These are phyloP conservation scores for Cephus cinctus DNA, from an alignment of 1,140 invertebrate genomes.

Conservation along the genomic window DNA sequence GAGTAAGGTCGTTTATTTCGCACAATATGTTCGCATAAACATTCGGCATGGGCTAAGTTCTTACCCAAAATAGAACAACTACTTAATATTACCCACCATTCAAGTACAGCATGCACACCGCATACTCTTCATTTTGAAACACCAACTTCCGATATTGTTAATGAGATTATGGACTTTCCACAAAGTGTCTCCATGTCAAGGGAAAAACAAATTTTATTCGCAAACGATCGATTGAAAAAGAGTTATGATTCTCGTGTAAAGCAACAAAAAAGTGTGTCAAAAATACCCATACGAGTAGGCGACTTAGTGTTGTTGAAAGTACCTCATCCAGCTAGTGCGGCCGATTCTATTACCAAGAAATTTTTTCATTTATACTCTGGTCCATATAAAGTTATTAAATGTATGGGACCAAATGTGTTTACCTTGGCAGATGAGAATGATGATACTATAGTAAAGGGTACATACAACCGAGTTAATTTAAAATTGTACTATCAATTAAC, in stretches of 20 bases:
- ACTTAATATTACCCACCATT: conserved; percentile 40
- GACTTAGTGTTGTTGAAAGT: conserved; percentile 2
- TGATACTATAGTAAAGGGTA: background rate
- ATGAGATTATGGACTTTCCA: background rate
- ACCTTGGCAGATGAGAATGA: background rate
- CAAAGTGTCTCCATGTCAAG: background rate
- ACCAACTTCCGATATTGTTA: conserved; percentile 13
- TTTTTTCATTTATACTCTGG: background rate
- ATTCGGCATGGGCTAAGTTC: conserved; percentile 17
- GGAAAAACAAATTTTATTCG: background rate
- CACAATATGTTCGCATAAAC: conserved; percentile 21
- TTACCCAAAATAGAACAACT: conserved; percentile 22
- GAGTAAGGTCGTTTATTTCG: conserved; percentile 33
- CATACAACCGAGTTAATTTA: background rate
- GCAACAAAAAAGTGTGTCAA: background rate
- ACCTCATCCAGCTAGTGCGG: too few species aligned
- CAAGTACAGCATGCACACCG: conserved; percentile 34
- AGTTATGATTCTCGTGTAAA: background rate
- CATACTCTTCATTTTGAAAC: conserved; percentile 34
- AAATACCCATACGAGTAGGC: background rate
- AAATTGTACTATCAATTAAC: too few species aligned
- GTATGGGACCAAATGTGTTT: background rate
- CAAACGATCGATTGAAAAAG: too few species aligned
- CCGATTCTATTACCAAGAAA: background rate
- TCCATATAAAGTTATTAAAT: background rate